phyloP scores from a whole-genome alignment of 1,140 invertebrate genomes.

The Stegodyphus mimosarum region DNA sequence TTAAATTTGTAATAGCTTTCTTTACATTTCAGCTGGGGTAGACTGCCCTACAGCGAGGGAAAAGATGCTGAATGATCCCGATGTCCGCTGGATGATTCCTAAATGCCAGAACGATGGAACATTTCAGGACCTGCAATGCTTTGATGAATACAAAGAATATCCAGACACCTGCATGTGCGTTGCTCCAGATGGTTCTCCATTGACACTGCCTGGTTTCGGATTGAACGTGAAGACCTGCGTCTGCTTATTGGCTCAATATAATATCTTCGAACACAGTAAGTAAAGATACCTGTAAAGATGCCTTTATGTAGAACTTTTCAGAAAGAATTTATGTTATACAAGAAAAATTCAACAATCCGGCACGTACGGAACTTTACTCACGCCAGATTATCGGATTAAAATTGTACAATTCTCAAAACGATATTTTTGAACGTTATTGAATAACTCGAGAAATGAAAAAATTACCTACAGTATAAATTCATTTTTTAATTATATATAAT shows the following conservation, averaged over 20 bases:
- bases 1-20: too few species aligned
- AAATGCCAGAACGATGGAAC: slow-evolving; percentile 29
- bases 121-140: slow-evolving; percentile 36
- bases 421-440: too few species aligned
- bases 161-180: slow-evolving; percentile 35
- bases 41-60: slow-evolving; percentile 30
- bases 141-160: neutral
- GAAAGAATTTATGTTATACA: too few species aligned
- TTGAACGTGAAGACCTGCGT: slow-evolving; percentile 32
- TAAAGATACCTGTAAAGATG: too few species aligned
- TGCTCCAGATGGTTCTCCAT: slow-evolving; percentile 29
- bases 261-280: slow-evolving; percentile 13
- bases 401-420: too few species aligned
- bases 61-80: slow-evolving; percentile 12
- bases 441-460: too few species aligned
- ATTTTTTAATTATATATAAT: too few species aligned
- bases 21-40: slow-evolving; percentile 19
- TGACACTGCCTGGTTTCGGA: slow-evolving; percentile 36
- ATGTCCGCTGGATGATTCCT: slow-evolving; percentile 32
- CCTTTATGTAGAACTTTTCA: too few species aligned
- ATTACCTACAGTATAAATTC: too few species aligned
- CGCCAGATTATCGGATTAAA: too few species aligned
- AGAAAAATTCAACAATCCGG: too few species aligned
- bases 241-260: slow-evolving; percentile 16
- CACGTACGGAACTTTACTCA: too few species aligned